Evolutionary conservation across 2,888 invertebrate species (phyloP), one percentile per base, ranked within the genome.

Genomic region (Oasisia sp.): DNA sequence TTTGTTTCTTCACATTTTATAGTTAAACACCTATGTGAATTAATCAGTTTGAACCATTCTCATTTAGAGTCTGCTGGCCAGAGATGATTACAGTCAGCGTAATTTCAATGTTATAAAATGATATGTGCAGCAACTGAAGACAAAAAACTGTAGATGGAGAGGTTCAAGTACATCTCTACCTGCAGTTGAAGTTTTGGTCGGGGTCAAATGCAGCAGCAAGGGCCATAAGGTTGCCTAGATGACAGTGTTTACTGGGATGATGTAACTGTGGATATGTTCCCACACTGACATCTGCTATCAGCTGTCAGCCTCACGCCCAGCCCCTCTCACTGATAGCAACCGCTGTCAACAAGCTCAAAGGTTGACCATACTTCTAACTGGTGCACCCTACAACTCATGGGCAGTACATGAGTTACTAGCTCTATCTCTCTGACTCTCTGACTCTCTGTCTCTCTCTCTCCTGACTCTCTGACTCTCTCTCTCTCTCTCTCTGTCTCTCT

Each of bases 281-380:
- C 74, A 74, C 74, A 74, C 27, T 74, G 74, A 74, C 74, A 74
- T 74, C 74, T 74, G 74, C 19, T 74, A 74, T 74, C 74, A 74
- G 74, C n/a, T 74, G 74, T 74, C 74, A 27, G n/a, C 74, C 7
- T 19, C 74, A 50, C 7, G 27, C 74, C 74, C 74, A 27, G 74
- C 74, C 74, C 74, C 74, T 7, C 27, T 74, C 27, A 27, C 74
- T 27, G 74, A 74, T 74, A 74, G 74, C 74, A 14, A 74, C 19
- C 74, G 27, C 74, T 74, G 74, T 74, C 74, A 74, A 74, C 74
- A 74, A 74, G 74, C 74, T 74, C 74, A 74, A 74, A 74, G 74
- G 74, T 74, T 74, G 74, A 74, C 74, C 19, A 27, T 74, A 27
- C 74, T 74, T 74, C 74, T n/a, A 74, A 27, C 74, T 74, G 74